Evolutionary conservation across 2,888 invertebrate genomes (phyloP), one percentile per base, ranked within the genome.

Genomic region (Asteroscopus sphinx): DNA sequence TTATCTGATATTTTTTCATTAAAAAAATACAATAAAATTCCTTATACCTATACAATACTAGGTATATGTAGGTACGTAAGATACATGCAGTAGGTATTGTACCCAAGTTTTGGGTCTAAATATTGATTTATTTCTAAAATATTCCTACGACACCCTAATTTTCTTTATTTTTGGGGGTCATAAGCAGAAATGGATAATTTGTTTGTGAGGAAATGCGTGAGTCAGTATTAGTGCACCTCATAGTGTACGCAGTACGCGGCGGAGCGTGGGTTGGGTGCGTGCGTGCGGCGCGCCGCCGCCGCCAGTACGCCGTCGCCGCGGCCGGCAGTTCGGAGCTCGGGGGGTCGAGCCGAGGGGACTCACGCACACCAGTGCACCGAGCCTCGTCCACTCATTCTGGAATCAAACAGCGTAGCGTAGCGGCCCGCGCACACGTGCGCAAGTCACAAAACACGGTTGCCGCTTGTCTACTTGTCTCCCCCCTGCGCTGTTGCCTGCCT

Each of bases 401-500:
- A 75, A 77, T 73, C 76, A 80, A 77, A 79, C 80, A 76, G 70
- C 71, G 75, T 68, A 76, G 67, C 78, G 71, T 73, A 69, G 73
- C 77, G 70, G 71, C 72, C 66, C 79, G 76, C 83, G 76, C 87
- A 87, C 88, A 87, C 87, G 83, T 83, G 84, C 83, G 81, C 80
- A 78, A 71, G 71, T 74, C 78, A 83, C 86, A 81, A 81, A 81
- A 75, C 81, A 77, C 82, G 79, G 80, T 79, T 63, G 73, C 71
- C 71, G 70, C 66, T 76, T 66, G 77, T 76, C 60, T 73, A 72
- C 68, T 75, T 63, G 73, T 77, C 65, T 72, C 77, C 78, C 79
- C 80, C 79, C 76, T 79, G 76, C 72, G 64, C 80, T 68, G 77
- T 64, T 72, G 79, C 76, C 68, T 73, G 80, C 77, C 77, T 71